Evolutionary conservation across 2,797 vertebrate species (phyloP).

Genomic region (Sebastes kiyomatsui): DNA sequence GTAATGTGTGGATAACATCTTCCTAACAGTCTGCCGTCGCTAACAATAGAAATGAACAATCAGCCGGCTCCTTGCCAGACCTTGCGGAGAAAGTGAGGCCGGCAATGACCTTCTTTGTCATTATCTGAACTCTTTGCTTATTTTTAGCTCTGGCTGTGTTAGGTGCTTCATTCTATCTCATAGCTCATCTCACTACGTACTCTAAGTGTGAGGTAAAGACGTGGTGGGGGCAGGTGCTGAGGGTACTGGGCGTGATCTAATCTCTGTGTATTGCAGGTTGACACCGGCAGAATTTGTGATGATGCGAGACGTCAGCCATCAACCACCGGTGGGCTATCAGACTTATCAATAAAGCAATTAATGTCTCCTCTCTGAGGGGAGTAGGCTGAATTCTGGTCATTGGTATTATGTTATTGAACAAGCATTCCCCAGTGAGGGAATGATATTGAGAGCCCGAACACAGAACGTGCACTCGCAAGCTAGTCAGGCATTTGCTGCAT

Average conservation of each 20-base stretch:
- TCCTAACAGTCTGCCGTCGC: slow-evolving; percentile 44
- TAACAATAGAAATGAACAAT: slow-evolving; percentile 60
- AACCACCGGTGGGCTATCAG: slow-evolving; percentile 33
- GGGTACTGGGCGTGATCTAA: slow-evolving; percentile 12
- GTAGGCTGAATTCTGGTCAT: slow-evolving; percentile 50
- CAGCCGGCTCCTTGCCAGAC: slow-evolving; percentile 46
- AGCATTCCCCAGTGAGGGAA: slow-evolving; percentile 22
- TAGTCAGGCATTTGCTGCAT: slow-evolving; percentile 47
- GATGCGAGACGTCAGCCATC: slow-evolving; percentile 41
- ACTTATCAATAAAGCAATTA: slow-evolving; percentile 72
- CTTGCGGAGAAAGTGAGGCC: slow-evolving; percentile 31
- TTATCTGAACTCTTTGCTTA: slow-evolving; percentile 52
- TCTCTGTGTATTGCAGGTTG: slow-evolving; percentile 21
- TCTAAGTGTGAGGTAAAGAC: slow-evolving; percentile 9
- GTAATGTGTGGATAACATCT: slow-evolving; percentile 61
- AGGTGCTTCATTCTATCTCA: neutral
- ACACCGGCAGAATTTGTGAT: slow-evolving; percentile 27
- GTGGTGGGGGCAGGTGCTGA: neutral
- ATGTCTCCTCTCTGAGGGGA: slow-evolving; percentile 49
- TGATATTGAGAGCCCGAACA: slow-evolving; percentile 39
- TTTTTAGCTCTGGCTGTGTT: slow-evolving; percentile 49
- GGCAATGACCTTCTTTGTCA: slow-evolving; percentile 62
- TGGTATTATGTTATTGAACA: slow-evolving; percentile 64
- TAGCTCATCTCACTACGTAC: neutral
- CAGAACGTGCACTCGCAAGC: slow-evolving; percentile 36